phyloP scores from a whole-genome alignment of 2,113 vertebrate species.

The Hippolais icterina region DNA sequence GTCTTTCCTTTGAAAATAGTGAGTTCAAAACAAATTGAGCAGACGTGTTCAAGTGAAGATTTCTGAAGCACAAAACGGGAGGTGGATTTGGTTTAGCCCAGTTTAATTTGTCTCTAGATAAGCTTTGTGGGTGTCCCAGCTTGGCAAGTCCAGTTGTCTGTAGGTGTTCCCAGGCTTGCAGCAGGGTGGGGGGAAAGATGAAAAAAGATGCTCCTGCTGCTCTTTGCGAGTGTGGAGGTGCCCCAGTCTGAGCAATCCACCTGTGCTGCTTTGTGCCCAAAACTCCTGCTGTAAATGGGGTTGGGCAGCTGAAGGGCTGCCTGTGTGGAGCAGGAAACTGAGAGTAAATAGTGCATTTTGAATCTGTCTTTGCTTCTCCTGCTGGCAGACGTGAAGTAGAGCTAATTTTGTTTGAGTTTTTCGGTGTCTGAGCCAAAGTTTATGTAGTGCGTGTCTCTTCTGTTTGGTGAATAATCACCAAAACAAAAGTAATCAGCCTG shows the following conservation, averaged over 20 bases:
- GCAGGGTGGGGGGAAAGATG: not conserved
- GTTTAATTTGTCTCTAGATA: not conserved
- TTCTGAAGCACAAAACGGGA: not conserved
- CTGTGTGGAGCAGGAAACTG: rapidly evolving
- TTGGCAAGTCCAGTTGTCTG: not conserved
- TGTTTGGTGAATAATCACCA: not conserved
- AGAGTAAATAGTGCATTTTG: not conserved
- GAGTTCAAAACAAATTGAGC: not conserved
- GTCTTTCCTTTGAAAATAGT: not conserved
- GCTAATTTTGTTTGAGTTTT: not conserved
- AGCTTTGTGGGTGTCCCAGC: not conserved
- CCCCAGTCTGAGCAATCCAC: not conserved
- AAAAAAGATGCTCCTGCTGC: not conserved
- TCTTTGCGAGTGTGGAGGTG: not conserved
- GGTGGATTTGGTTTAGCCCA: not conserved
- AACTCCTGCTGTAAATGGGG: not conserved
- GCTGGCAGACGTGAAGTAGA: not conserved
- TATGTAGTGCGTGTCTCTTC: not conserved
- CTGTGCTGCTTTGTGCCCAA: not conserved
- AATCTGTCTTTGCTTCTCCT: not conserved
- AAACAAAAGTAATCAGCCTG: not conserved
- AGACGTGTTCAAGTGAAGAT: not conserved
- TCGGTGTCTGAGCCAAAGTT: not conserved
- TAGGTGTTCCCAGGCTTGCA: rapidly evolving
- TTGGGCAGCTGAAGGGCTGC: not conserved